Percentiles rank a stretch among this genome's conserved stretches.
These are phyloP conservation scores for Plecotus auritus DNA, from an alignment of 2,113 vertebrate species.

Conservation along the genomic window DNA sequence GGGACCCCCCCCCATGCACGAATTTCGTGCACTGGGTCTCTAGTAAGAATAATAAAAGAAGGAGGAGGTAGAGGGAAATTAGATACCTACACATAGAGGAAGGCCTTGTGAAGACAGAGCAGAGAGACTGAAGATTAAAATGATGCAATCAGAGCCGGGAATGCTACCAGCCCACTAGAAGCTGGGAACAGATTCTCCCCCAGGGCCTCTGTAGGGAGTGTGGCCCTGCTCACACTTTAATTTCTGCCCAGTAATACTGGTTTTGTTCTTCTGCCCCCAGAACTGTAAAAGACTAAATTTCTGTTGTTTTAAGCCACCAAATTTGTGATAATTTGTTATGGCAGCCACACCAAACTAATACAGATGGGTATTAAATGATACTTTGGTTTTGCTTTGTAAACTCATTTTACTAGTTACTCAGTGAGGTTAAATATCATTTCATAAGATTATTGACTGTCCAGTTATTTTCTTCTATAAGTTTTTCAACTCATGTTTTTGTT, in stretches of 20 bases:
- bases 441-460: not conserved
- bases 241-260: not conserved
- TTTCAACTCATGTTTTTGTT: not conserved
- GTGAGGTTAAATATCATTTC: not conserved
- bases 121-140: not conserved
- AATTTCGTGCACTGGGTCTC: too few relatives aligned
- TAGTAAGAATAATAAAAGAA: too few relatives aligned
- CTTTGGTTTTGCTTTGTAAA: not conserved
- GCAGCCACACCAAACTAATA: not conserved
- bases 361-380: not conserved
- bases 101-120: not conserved
- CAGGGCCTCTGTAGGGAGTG: not conserved
- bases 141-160: not conserved
- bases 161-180: not conserved
- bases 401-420: not conserved
- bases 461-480: not conserved
- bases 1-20: too few relatives aligned
- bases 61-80: not conserved
- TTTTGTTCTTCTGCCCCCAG: not conserved
- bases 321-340: not conserved
- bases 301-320: not conserved
- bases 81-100: not conserved
- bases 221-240: not conserved
- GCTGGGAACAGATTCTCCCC: not conserved
- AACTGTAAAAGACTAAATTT: not conserved